These are phyloP conservation scores for Neoascia interrupta DNA, from an alignment of 2,888 invertebrate species.

Conservation along the genomic window DNA sequence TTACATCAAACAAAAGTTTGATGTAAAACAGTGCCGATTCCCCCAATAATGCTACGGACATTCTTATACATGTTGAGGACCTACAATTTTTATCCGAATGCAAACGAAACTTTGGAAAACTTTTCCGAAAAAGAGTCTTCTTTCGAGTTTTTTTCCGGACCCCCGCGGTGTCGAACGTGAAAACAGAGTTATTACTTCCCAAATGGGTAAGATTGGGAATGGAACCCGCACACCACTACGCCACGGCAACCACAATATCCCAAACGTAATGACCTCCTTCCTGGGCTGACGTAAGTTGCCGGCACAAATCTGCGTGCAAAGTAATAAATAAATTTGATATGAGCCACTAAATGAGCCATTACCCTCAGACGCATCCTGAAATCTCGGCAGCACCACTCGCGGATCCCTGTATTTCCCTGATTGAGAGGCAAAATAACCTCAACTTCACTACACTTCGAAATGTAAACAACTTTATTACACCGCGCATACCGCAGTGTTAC, in stretches of 20 bases:
- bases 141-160: no score
- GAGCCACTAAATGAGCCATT: slow-evolving; percentile 58
- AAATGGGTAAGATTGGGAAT: no score
- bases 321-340: slow-evolving; percentile 52
- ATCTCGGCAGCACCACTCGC: slow-evolving; percentile 43
- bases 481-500: neutral
- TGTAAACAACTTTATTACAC: slow-evolving; percentile 66
- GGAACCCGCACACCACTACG: neutral
- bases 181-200: no score
- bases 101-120: no score
- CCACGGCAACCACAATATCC: neutral
- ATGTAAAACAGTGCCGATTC: no score
- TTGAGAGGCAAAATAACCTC: neutral
- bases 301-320: slow-evolving; percentile 23
- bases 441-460: slow-evolving; percentile 20
- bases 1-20: no score
- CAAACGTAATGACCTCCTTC: neutral
- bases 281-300: no score
- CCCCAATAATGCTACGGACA: no score
- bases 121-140: no score
- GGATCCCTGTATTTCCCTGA: slow-evolving; percentile 1
- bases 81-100: no score
- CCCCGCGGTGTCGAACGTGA: no score
- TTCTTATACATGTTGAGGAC: no score
- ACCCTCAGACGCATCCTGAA: slow-evolving; percentile 45